Base-by-base conservation (phyloP, 2,113 vertebrate genomes). In the Mus musculus region DNA sequence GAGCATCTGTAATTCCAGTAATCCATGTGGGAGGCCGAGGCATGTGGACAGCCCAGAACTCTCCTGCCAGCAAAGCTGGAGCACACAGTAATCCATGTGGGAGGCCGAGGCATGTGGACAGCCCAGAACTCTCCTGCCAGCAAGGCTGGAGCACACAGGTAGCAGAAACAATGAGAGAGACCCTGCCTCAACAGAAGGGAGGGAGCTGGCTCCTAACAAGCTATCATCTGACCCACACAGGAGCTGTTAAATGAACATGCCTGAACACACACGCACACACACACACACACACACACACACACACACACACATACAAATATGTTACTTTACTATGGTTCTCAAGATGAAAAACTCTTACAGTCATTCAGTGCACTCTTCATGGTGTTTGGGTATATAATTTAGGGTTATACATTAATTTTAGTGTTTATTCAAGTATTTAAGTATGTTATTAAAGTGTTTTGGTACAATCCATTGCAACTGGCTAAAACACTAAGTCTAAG, bases 361-460 rank as follows among this genome's bases (percentile, higher is more conserved):
- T 11, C 84, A 36, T 46, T 81, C 80, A 49, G 13, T 77, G 39
- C 73, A 71, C 16, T 71, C 82, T 86, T 91, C 28, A 42, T 86
- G 75, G 28, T 13, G 4, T 88, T 84, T 95, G 42, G 36, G 14
- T 89, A n/a, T 96, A 46, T 85, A 75, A 76, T 93, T 28, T 28
- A 36, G 5, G 39, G 22, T 91, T 91, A 46, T 90, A 52, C 56
- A 46, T 93, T 89, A 95, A 42, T 96, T 95, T 95, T 78, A 95
- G 33, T 39, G 94, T 97, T 96, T 96, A 96, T 97, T 97, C 77
- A 95, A 91, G 42, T 93, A 92, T 95, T 96, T 96, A 84, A 49
- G 36, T 16, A 82, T 39, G 11, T 65, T 65, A 63, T 30, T 65
- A 65, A 85, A 85, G 4, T 30, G 63, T 46, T 82, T 39, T 7